Evolutionary conservation across 2,797 vertebrate species (phyloP).

Genomic region (Chaenodraco wilsoni): DNA sequence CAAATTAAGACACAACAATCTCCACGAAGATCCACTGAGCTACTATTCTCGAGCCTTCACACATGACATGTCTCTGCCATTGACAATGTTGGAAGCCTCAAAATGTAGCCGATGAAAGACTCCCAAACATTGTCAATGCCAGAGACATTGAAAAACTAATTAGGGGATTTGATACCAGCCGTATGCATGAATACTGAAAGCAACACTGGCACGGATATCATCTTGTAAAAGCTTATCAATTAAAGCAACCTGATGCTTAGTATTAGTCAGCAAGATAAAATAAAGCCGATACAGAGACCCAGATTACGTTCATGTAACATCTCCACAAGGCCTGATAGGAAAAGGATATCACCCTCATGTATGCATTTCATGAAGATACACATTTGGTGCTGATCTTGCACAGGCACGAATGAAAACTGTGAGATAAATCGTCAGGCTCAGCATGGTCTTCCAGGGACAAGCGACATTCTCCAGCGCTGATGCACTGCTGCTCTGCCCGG

Average conservation of each 20-base stretch:
- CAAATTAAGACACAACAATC: not conserved
- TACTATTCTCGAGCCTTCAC: not conserved
- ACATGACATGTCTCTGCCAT: not conserved
- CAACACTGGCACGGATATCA: not conserved
- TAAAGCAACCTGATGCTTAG: not conserved
- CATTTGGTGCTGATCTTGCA: slow-evolving; percentile 36
- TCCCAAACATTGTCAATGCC: too few species aligned
- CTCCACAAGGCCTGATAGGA: slow-evolving; percentile 2
- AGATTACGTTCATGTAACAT: not conserved
- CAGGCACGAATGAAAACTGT: slow-evolving; percentile 36
- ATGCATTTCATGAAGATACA: slow-evolving; percentile 28
- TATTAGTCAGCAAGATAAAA: slow-evolving; percentile 11
- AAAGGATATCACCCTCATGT: slow-evolving; percentile 3
- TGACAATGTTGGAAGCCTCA: too few species aligned
- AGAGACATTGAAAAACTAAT: too few species aligned
- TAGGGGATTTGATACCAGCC: not conserved
- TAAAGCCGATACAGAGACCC: not conserved
- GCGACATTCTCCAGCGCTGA: slow-evolving; percentile 56
- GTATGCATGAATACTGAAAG: not conserved
- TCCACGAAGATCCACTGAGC: not conserved
- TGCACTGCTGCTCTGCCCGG: slow-evolving; percentile 45
- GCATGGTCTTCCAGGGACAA: slow-evolving; percentile 41
- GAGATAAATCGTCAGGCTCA: slow-evolving; percentile 22
- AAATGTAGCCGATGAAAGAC: too few species aligned
- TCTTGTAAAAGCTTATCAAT: slow-evolving; percentile 1